Evolutionary conservation across 2,888 invertebrate species (phyloP).

Genomic region (Tenthredo distinguenda): DNA sequence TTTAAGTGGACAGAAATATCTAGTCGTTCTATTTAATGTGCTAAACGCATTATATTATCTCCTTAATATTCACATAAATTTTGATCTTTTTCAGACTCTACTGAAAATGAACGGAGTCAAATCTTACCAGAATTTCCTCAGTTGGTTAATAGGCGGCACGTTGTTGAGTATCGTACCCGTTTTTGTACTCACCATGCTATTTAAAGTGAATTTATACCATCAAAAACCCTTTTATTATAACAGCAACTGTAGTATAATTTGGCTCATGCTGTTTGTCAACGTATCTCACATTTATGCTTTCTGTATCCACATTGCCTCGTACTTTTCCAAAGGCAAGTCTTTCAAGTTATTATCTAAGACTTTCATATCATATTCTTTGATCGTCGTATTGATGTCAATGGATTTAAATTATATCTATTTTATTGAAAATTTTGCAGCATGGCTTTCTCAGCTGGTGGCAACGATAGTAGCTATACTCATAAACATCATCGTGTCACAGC

Average conservation of each 20-base stretch:
- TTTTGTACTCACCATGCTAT: constrained; percentile 67
- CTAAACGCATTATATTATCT: neutral
- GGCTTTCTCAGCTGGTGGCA: constrained; percentile 13
- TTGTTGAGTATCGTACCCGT: constrained; percentile 69
- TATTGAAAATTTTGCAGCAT: constrained; percentile 9
- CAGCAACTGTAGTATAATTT: constrained; percentile 72
- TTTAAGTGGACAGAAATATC: neutral
- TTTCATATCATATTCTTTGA: neutral
- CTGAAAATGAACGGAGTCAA: constrained; percentile 75
- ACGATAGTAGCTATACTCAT: neutral
- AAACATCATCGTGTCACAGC: neutral
- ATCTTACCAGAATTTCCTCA: constrained; percentile 70
- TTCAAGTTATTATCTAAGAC: neutral
- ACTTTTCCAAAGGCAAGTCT: constrained; percentile 73
- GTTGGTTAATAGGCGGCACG: constrained; percentile 72
- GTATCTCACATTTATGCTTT: constrained; percentile 70
- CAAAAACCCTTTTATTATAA: constrained; percentile 70
- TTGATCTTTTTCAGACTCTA: constrained; percentile 66
- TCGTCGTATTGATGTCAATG: neutral
- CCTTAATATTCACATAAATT: neutral
- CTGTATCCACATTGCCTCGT: constrained; percentile 73
- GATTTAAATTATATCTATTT: neutral
- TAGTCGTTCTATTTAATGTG: neutral
- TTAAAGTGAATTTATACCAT: constrained; percentile 67
- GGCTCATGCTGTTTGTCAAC: constrained; percentile 69